Conservation (phyloP, 2,888 invertebrate species). For the Temnothorax ravouxi region DNA sequence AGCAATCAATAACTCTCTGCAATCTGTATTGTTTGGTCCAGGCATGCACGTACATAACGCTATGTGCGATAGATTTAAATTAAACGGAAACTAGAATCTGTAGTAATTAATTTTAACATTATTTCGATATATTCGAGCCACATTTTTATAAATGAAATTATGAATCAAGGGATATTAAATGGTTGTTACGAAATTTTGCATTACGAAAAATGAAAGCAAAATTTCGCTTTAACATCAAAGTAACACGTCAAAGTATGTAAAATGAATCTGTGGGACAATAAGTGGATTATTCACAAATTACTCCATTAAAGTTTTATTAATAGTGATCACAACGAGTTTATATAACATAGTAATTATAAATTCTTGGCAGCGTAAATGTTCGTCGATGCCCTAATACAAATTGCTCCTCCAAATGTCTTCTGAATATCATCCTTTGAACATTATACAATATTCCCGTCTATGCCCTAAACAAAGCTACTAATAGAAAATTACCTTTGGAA, state of each 20-base stretch:
- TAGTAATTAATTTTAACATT: background rate
- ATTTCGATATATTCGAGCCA: background rate
- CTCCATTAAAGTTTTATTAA: constrained; percentile 30
- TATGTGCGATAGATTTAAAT: background rate
- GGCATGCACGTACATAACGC: background rate
- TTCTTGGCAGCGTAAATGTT: constrained; percentile 39
- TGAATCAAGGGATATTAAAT: background rate
- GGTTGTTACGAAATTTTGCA: background rate
- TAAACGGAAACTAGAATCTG: background rate
- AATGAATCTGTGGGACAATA: background rate
- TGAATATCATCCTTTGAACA: background rate
- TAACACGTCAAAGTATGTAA: background rate
- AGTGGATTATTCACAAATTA: constrained; percentile 3
- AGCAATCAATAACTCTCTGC: constrained; percentile 36
- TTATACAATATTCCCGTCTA: background rate
- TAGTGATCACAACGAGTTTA: constrained; percentile 26
- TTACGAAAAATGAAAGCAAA: background rate
- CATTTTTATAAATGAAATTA: constrained; percentile 1
- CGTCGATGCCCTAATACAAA: constrained; percentile 12
- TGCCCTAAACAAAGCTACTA: background rate
- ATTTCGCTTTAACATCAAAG: background rate
- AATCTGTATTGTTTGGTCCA: constrained; percentile 18
- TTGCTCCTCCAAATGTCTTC: background rate
- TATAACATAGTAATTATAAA: constrained; percentile 26
- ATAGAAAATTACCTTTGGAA: constrained; percentile 6